Base-by-base conservation (phyloP, 2,797 vertebrate genomes). In the Chanos chanos region DNA sequence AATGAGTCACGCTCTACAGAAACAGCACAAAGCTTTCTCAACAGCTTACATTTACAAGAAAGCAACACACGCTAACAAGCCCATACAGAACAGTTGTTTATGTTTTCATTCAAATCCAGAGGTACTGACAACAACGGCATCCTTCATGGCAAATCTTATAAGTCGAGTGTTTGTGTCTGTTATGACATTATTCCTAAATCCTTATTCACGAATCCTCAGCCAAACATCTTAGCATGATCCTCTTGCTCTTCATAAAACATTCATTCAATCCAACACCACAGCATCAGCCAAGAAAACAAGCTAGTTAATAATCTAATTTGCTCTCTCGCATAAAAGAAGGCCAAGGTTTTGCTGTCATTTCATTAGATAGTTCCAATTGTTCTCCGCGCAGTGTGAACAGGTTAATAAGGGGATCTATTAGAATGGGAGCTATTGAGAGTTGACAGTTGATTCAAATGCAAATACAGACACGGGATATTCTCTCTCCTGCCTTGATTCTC, bases 351-450 rank as follows among this genome's bases (percentile, higher is more conserved):
- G 48, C 39, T 44, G 10, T 49, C n/a, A 47, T 61, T 61, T 45
- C 41, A 61, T 60, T 66, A 57, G 45, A 37, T 66, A 13, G 19
- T 47, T 10, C 53, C 55, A 71, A 65, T 71, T 61, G 68, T 68
- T 62, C 50, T 37, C 47, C 31, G 68, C 49, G 64, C 15, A 45
- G 28, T 43, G 63, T n/a, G 30, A 57, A 28, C 28, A 31, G 39
- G 45, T 44, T 59, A 64, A 48, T 62, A 61, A 58, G 30, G 34
- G 30, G 47, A 31, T 64, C 21, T 63, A 54, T 71, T 50, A 64
- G 24, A 15, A 52, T 31, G 52, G 24, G 7, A 52, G 31, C 50
- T 68, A 64, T 65, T 70, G 60, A 66, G 28, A 27, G 28, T 61
- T 44, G 65, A 72, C 39, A 57, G 34, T 45, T 63, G 45, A 66